Conservation (phyloP, 2,113 vertebrate genomes). For the Grammomys surdaster region DNA sequence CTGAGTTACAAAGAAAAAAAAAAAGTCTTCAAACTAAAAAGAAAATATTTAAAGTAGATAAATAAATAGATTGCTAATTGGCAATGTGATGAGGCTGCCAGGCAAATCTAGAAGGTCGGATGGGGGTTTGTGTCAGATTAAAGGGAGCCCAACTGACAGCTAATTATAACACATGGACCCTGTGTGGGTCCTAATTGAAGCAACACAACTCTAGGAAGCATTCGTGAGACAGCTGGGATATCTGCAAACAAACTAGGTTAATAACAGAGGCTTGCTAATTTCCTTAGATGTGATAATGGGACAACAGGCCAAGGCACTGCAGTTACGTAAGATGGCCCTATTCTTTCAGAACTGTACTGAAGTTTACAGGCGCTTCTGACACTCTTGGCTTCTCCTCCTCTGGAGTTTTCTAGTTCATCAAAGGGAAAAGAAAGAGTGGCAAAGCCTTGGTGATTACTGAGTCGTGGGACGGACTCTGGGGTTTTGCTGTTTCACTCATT, state of each 20-base stretch:
- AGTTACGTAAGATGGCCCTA: neutral
- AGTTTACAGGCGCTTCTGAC: neutral
- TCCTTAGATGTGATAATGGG: neutral
- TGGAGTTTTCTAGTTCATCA: neutral
- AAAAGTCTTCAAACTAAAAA: neutral
- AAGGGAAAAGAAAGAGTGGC: neutral
- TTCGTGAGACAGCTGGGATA: neutral
- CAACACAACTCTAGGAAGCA: neutral
- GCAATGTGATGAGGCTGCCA: neutral
- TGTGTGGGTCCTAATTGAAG: neutral
- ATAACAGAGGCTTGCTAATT: neutral
- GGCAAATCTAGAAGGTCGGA: too few relatives aligned
- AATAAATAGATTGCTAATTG: neutral
- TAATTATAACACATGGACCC: rapidly evolving
- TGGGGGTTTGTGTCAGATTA: neutral
- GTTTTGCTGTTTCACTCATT: neutral
- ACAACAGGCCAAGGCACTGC: neutral
- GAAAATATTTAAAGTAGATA: neutral
- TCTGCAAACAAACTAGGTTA: neutral
- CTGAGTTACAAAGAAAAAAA: neutral
- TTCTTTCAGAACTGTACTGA: neutral
- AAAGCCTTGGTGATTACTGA: neutral
- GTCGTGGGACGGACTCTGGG: neutral
- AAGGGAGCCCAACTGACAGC: neutral
- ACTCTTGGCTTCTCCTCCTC: neutral